Percentiles rank a stretch among this genome's conserved stretches.
Conservation (phyloP, 2,797 vertebrate genomes). For the Microhierax caerulescens region DNA sequence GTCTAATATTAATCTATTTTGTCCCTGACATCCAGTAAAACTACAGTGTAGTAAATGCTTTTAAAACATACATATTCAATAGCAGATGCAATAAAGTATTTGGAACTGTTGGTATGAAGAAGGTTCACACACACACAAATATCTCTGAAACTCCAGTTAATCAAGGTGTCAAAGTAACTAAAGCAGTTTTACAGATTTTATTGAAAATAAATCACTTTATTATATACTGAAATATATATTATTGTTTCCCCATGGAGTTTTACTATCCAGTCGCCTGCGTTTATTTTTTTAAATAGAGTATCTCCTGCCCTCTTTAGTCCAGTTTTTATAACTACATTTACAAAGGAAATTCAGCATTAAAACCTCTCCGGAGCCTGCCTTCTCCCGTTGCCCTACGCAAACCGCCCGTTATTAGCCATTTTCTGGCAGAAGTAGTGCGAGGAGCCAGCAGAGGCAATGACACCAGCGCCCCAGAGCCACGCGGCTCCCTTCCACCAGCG, state of each 20-base stretch:
- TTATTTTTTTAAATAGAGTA: conserved; percentile 72
- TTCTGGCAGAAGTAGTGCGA: conserved; percentile 79
- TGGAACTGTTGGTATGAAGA: conserved; percentile 41
- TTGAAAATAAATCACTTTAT: conserved; percentile 80
- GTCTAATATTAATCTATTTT: conserved; percentile 66
- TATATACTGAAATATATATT: conserved; percentile 70
- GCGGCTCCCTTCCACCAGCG: conserved; percentile 77
- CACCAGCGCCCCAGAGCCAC: conserved; percentile 76
- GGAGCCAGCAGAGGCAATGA: conserved; percentile 87
- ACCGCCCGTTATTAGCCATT: conserved; percentile 77
- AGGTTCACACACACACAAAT: conserved; percentile 61
- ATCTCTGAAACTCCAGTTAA: conserved; percentile 73
- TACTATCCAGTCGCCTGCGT: conserved; percentile 40
- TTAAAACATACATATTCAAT: conserved; percentile 65
- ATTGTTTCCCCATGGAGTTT: conserved; percentile 66
- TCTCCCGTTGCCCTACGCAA: conserved; percentile 73
- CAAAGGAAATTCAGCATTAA: conserved; percentile 55
- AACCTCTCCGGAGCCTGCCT: conserved; percentile 61
- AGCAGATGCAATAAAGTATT: conserved; percentile 63
- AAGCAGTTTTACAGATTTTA: conserved; percentile 77
- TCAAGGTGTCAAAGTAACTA: conserved; percentile 78
- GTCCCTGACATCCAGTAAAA: conserved; percentile 67
- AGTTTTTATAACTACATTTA: conserved; percentile 79
- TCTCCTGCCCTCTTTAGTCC: conserved; percentile 88
- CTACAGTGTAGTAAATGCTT: conserved; percentile 50